Conservation (phyloP, 2,888 invertebrate genomes). For the Apodemia hepburni region DNA sequence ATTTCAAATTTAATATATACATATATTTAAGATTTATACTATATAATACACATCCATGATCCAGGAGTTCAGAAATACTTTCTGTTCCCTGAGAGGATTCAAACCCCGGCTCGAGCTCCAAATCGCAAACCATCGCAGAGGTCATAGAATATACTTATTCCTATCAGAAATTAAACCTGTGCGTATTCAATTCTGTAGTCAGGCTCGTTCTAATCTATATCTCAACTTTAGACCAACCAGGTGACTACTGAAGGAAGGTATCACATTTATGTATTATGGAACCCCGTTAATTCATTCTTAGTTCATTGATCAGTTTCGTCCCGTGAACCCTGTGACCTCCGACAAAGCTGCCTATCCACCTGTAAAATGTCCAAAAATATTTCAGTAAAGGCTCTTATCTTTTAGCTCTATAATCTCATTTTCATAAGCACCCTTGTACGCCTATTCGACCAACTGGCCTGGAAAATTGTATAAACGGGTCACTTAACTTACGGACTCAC, state of each 20-base stretch:
- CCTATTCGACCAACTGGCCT: background rate
- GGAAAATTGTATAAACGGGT: constrained; percentile 21
- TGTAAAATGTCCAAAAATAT: constrained; percentile 4
- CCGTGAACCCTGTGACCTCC: background rate
- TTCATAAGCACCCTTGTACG: background rate
- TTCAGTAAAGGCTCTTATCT: background rate
- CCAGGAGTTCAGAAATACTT: too few relatives aligned
- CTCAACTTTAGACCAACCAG: background rate
- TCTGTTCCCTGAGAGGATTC: too few relatives aligned
- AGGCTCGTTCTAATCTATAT: background rate
- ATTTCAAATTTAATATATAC: too few relatives aligned
- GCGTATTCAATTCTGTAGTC: too few relatives aligned
- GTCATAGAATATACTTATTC: too few relatives aligned
- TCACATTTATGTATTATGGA: background rate
- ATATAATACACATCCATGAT: too few relatives aligned
- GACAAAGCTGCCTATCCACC: background rate
- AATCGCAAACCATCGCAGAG: too few relatives aligned
- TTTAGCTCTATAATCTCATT: background rate
- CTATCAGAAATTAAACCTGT: background rate
- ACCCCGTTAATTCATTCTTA: background rate
- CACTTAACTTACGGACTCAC: constrained; percentile 12
- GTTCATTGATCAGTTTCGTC: background rate
- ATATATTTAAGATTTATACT: too few relatives aligned
- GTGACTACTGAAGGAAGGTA: background rate
- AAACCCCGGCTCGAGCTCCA: too few relatives aligned